phyloP scores from a whole-genome alignment of 2,113 vertebrate genomes.

The Peucedramus taeniatus region DNA sequence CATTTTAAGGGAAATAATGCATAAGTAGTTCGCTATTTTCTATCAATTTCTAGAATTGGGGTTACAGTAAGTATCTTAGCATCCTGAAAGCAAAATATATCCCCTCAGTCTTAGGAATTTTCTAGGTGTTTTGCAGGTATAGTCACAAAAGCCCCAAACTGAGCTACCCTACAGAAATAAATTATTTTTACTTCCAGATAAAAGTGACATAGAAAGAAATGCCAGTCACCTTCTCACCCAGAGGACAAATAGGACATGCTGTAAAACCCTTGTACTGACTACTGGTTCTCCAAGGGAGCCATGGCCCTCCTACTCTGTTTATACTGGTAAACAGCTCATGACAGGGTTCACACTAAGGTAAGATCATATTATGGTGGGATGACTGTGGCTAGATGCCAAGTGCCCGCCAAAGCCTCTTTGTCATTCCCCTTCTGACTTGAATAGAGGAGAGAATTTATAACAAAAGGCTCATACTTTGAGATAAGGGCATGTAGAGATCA shows the following conservation, averaged over 20 bases:
- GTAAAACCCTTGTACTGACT: neutral
- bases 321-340: neutral
- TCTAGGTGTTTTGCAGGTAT: neutral
- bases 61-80: neutral
- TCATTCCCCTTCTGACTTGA: neutral
- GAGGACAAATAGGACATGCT: neutral
- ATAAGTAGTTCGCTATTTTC: neutral
- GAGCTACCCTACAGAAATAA: neutral
- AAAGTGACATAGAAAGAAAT: neutral
- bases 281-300: neutral
- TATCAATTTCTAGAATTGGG: neutral
- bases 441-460: neutral
- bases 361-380: too few species aligned
- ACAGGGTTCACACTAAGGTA: neutral
- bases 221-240: neutral
- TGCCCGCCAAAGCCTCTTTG: neutral
- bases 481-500: neutral
- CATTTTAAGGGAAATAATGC: neutral
- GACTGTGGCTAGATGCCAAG: neutral
- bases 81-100: neutral
- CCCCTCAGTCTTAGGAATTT: neutral
- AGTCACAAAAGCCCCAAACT: neutral
- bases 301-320: neutral
- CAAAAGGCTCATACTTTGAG: neutral
- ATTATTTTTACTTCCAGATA: neutral